Evolutionary conservation across 2,113 vertebrate species (phyloP), one percentile per base, ranked within the genome.

Genomic region (Terrapene triunguis): DNA sequence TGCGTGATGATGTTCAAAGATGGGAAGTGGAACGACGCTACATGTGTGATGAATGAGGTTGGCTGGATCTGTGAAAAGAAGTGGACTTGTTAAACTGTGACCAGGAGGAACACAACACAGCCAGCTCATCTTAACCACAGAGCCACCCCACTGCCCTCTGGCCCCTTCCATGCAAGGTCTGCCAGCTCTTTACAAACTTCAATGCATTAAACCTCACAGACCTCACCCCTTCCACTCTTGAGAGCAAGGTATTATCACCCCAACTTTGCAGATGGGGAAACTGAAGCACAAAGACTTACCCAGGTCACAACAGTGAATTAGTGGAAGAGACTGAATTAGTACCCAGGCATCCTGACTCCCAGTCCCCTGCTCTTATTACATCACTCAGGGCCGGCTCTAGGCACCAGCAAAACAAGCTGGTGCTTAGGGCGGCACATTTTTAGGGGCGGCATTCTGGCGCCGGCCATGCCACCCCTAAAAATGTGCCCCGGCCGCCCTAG

Each of bases 51-150:
- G 22, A 16, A 10, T 16, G 3, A 2, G 22, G 54, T 65, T 2
- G 85, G 90, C 47, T 84, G 69, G 54, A 88, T 92, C 19, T 92
- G 91, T 79, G 85, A 92, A 88, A 88, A 83, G 69, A 3, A 47
- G 35, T 92, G 91, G 91, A 53, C 17, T 7, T 92, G 91, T 48
- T 88, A 79, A 54, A 35, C 21, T 25, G 27, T 92, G 50, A 1
- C 47, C 65, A 12, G 55, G 55, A 84, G 38, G n/a, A 92, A 22
- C 47, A 79, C 48, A 65, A 88, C 24, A 53, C 65, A 47, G 78
- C 9, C 42, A 12, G 25, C 5, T 4, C 22, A 19, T 35, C 16
- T 59, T 32, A 27, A 9, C 17, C 35, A n/a, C 57, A 62, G 35
- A 69, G 17, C 16, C 6, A 19, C 16, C n/a, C 8, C 4, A 1